Evolutionary conservation across 2,113 vertebrate genomes (phyloP).

Genomic region (Coregonus clupeaformis): DNA sequence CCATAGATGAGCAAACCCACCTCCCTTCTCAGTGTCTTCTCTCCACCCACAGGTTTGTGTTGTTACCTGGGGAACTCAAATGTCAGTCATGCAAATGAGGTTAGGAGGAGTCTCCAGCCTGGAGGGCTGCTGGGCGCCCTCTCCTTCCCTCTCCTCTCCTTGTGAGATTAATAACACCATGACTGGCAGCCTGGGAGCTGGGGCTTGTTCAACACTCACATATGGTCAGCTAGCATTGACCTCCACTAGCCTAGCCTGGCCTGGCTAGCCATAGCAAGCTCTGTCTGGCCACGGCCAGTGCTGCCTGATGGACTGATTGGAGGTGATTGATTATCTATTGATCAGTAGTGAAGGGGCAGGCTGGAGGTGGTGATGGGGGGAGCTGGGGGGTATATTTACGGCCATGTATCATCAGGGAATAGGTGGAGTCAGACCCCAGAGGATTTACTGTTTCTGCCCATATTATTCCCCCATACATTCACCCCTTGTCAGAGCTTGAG

Average conservation of each 20-base stretch:
- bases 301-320: slow-evolving; percentile 30
- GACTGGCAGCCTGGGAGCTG: no score
- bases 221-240: slow-evolving; percentile 13
- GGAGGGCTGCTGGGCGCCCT: background rate
- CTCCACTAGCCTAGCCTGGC: background rate
- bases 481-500: slow-evolving; percentile 44
- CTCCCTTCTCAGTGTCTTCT: background rate
- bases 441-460: slow-evolving; percentile 49
- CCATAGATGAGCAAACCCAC: background rate
- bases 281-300: background rate
- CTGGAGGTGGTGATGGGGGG: slow-evolving; percentile 9
- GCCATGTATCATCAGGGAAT: slow-evolving; percentile 54
- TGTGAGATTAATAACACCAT: slow-evolving; percentile 14
- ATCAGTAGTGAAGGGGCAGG: slow-evolving; percentile 37
- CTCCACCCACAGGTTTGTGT: background rate
- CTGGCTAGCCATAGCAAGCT: slow-evolving; percentile 5
- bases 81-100: slow-evolving; percentile 37
- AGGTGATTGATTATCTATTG: slow-evolving; percentile 54
- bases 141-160: slow-evolving; percentile 3
- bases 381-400: slow-evolving; percentile 40
- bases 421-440: slow-evolving; percentile 30
- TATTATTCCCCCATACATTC: slow-evolving; percentile 43
- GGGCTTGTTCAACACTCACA: background rate
- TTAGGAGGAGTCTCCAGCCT: slow-evolving; percentile 21
- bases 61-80: slow-evolving; percentile 14